phyloP scores from a whole-genome alignment of 2,797 vertebrate genomes.

The Neosilurus mollespiculum region DNA sequence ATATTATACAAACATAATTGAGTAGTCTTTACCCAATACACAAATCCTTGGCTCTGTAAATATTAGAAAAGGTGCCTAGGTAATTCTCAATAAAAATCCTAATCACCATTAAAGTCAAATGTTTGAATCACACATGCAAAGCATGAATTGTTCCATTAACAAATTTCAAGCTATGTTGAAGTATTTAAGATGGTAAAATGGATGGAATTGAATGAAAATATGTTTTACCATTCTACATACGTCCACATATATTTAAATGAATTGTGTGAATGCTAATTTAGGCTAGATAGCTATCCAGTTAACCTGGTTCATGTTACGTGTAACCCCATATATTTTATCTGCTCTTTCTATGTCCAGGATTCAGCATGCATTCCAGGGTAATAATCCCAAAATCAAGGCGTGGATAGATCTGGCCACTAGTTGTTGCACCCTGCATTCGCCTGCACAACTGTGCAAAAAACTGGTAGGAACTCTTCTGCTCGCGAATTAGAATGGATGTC shows the following conservation, averaged over 20 bases:
- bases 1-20: not conserved
- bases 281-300: not conserved
- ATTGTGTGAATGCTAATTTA: not conserved
- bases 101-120: too few relatives aligned
- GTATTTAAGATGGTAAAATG: too few relatives aligned
- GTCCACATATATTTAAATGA: not conserved
- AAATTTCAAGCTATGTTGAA: too few relatives aligned
- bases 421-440: constrained; percentile 69
- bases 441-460: constrained; percentile 68
- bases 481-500: not conserved
- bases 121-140: too few relatives aligned
- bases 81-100: too few relatives aligned
- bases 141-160: not conserved
- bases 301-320: not conserved
- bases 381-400: constrained; percentile 36
- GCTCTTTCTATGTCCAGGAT: constrained; percentile 34
- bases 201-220: too few relatives aligned
- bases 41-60: not conserved
- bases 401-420: constrained; percentile 65
- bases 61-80: not conserved
- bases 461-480: constrained; percentile 62
- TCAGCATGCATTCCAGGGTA: constrained; percentile 34
- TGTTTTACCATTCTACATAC: not conserved
- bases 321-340: not conserved
- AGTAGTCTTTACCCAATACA: not conserved